Base-by-base conservation (phyloP, 2,113 vertebrate species). In the Caloenas nicobarica region DNA sequence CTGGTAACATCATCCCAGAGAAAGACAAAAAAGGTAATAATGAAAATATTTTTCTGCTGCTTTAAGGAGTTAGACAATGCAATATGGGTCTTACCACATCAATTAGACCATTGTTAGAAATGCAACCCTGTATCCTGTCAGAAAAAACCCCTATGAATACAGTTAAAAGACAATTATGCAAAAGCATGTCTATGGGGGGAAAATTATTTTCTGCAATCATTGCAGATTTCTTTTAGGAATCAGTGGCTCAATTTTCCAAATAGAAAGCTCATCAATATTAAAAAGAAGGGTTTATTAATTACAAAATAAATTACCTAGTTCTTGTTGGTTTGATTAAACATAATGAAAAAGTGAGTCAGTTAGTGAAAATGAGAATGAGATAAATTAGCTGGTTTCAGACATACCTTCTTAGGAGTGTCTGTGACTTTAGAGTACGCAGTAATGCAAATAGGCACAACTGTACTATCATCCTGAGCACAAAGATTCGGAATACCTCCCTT, bases 261-360 rank as follows among this genome's bases (percentile, higher is more conserved):
- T 19, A 82, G 79, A 86, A 83, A 85, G 29, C 73, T 95, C 83
- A 94, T 86, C 65, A 92, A 77, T 89, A 96, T 50, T 81, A 70
- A 72, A 95, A 69, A 70, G 60, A 53, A 84, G 33, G 7, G 3
- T 80, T 40, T 76, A 87, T 93, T 97, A 97, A 97, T 96, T 93
- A 91, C 57, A 82, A 93, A 90, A 90, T 81, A 91, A 93, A 93
- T 93, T 96, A 95, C 62, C 7, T 22, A 68, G 16, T 60, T 81
- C 85, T 72, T 93, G 51, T 74, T 80, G 73, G 78, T 92, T 81
- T 87, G 76, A 96, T 91, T 93, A 92, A 91, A 81, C n/a, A 26
- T 66, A 95, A 95, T 83, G 77, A 89, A 91, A 93, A 90, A 91
- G 33, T 11, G 22, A 92, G 42, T 78, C 7, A 9, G 80, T 62